Evolutionary conservation across 2,888 invertebrate species (phyloP).

Genomic region (Mythimna pallens): DNA sequence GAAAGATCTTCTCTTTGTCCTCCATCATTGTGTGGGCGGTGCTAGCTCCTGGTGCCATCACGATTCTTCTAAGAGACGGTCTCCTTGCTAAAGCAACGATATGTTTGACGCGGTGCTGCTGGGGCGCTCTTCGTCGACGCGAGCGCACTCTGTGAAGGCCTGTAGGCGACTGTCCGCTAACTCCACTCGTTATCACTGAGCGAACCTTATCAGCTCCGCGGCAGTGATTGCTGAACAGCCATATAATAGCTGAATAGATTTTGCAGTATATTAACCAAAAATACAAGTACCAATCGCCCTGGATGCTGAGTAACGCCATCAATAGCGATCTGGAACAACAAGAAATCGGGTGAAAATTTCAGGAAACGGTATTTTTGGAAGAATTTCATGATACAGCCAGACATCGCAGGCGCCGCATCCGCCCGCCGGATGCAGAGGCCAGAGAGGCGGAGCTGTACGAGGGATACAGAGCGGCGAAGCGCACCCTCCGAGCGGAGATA

Average conservation of each 20-base stretch:
- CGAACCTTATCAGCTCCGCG: conserved; percentile 87
- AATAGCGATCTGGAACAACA: conserved; percentile 86
- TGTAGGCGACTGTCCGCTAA: conserved; percentile 84
- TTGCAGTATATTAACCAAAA: conserved; percentile 86
- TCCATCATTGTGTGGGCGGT: conserved; percentile 90
- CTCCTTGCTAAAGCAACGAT: conserved; percentile 85
- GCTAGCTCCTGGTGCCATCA: conserved; percentile 91
- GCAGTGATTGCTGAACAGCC: conserved; percentile 88
- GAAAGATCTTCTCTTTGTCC: conserved; percentile 87
- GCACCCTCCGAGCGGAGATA: too few relatives aligned
- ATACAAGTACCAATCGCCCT: conserved; percentile 84
- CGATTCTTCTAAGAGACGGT: conserved; percentile 86
- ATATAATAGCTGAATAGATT: conserved; percentile 85
- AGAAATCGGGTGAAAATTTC: conserved; percentile 10
- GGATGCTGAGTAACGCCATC: conserved; percentile 87
- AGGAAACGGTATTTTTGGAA: background rate
- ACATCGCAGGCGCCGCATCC: too few relatives aligned
- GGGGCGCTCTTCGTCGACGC: conserved; percentile 83
- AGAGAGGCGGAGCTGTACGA: too few relatives aligned
- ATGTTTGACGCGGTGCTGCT: conserved; percentile 82
- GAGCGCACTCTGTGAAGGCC: conserved; percentile 87
- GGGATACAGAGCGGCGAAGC: too few relatives aligned
- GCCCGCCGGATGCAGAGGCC: too few relatives aligned
- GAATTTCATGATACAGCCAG: background rate
- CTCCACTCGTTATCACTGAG: conserved; percentile 86